Evolutionary conservation across 2,888 invertebrate species (phyloP).

Genomic region (Lapara coniferarum): DNA sequence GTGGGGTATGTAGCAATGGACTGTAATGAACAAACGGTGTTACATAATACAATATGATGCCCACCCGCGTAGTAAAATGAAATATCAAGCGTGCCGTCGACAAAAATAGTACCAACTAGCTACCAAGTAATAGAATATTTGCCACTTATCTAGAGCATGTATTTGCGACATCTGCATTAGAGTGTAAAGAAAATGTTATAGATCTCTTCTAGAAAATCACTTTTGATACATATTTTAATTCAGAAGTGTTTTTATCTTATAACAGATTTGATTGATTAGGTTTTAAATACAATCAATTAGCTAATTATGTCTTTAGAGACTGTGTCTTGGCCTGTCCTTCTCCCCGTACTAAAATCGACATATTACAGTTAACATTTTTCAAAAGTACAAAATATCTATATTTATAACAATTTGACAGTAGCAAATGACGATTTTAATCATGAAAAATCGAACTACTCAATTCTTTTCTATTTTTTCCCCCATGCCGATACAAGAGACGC

Average conservation of each 20-base stretch:
- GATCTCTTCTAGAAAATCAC: too few species aligned
- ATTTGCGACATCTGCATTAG: too few species aligned
- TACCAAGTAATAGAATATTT: not conserved
- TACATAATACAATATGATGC: not conserved
- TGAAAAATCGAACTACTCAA: not conserved
- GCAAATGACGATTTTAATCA: not conserved
- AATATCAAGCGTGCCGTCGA: constrained; percentile 8
- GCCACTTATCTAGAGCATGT: not conserved
- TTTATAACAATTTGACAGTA: not conserved
- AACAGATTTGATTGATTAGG: too few species aligned
- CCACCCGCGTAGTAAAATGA: constrained; percentile 3
- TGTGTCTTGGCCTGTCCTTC: too few species aligned
- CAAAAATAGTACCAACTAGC: constrained; percentile 9
- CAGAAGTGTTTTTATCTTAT: too few species aligned
- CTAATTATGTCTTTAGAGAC: too few species aligned
- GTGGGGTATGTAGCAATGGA: not conserved
- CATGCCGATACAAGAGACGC: not conserved
- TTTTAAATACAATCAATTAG: too few species aligned
- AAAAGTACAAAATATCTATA: too few species aligned
- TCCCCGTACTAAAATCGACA: too few species aligned
- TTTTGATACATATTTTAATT: too few species aligned
- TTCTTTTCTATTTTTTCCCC: not conserved
- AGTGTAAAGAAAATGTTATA: too few species aligned
- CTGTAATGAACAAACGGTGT: not conserved
- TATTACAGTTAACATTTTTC: too few species aligned